These are phyloP conservation scores for Pegoplata infirma DNA, from an alignment of 2,888 invertebrate species.

Conservation along the genomic window DNA sequence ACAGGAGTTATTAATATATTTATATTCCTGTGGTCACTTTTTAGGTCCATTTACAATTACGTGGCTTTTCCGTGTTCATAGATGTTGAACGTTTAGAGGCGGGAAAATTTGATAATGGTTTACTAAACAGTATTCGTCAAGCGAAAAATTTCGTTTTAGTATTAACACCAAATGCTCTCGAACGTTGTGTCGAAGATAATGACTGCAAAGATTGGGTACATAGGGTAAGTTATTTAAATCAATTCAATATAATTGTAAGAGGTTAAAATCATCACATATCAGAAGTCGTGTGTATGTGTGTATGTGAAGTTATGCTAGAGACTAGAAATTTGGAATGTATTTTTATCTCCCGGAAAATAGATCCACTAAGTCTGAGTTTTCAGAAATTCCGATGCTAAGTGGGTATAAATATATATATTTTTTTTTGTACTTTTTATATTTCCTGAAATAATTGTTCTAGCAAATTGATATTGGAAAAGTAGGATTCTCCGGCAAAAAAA, in stretches of 20 bases:
- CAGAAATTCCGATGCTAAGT: too few relatives aligned
- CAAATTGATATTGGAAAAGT: too few relatives aligned
- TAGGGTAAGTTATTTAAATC: conserved; percentile 90
- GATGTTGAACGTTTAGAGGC: conserved; percentile 98
- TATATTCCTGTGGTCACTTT: background rate
- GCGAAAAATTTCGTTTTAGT: conserved; percentile 98
- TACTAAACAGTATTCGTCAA: conserved; percentile 96
- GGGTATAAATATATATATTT: too few relatives aligned
- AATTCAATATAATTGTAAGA: background rate
- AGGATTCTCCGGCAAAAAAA: too few relatives aligned
- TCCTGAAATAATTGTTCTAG: too few relatives aligned
- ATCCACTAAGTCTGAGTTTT: too few relatives aligned
- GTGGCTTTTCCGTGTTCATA: conserved; percentile 98
- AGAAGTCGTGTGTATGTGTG: too few relatives aligned
- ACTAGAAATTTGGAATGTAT: too few relatives aligned
- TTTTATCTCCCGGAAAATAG: too few relatives aligned
- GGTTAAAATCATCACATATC: too few relatives aligned
- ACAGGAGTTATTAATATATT: background rate
- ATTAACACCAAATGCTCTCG: conserved; percentile 95
- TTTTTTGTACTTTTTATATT: too few relatives aligned
- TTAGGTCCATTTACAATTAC: conserved; percentile 93
- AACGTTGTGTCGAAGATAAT: conserved; percentile 93
- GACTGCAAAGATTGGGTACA: conserved; percentile 99
- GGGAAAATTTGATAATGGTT: conserved; percentile 98
- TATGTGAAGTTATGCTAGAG: too few relatives aligned